phyloP scores from a whole-genome alignment of 2,888 invertebrate genomes.

The Unio pictorum region DNA sequence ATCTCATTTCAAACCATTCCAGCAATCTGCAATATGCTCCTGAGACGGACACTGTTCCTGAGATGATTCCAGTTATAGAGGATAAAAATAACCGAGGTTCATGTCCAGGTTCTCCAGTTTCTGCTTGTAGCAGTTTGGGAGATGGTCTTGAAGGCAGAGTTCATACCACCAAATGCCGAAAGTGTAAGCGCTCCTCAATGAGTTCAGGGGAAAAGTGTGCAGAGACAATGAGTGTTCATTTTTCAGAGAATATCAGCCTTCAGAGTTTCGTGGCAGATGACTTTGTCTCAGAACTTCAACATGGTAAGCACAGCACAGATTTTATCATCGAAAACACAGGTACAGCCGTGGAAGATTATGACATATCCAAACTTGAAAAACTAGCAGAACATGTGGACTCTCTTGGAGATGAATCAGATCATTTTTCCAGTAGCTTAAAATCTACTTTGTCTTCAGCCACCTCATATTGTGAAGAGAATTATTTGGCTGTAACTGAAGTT shows the following conservation, averaged over 20 bases:
- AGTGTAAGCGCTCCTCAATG: slow-evolving; percentile 46
- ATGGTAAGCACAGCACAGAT: slow-evolving; percentile 35
- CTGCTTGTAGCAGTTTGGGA: slow-evolving; percentile 56
- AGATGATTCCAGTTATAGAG: slow-evolving; percentile 6
- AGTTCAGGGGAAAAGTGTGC: slow-evolving; percentile 49
- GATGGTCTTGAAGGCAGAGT: slow-evolving; percentile 39
- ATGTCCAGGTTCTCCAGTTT: slow-evolving; percentile 59
- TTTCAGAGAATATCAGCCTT: slow-evolving; percentile 46
- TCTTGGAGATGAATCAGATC: background rate
- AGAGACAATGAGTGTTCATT: slow-evolving; percentile 52
- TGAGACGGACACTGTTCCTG: background rate
- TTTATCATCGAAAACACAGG: slow-evolving; percentile 31
- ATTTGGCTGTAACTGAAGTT: slow-evolving; percentile 54
- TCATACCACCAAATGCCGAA: slow-evolving; percentile 34
- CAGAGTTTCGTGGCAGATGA: slow-evolving; percentile 45
- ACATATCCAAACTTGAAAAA: too few relatives aligned
- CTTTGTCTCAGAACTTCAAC: slow-evolving; percentile 40
- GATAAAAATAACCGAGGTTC: slow-evolving; percentile 38
- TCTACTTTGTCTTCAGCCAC: slow-evolving; percentile 6
- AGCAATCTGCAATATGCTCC: slow-evolving; percentile 5
- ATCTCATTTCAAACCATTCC: slow-evolving; percentile 19
- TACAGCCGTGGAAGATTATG: slow-evolving; percentile 6
- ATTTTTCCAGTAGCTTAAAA: background rate
- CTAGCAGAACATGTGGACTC: background rate
- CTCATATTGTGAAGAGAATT: slow-evolving; percentile 29